Evolutionary conservation across 2,113 vertebrate species (phyloP), one percentile per base, ranked within the genome.

Genomic region (Tupaia tana): DNA sequence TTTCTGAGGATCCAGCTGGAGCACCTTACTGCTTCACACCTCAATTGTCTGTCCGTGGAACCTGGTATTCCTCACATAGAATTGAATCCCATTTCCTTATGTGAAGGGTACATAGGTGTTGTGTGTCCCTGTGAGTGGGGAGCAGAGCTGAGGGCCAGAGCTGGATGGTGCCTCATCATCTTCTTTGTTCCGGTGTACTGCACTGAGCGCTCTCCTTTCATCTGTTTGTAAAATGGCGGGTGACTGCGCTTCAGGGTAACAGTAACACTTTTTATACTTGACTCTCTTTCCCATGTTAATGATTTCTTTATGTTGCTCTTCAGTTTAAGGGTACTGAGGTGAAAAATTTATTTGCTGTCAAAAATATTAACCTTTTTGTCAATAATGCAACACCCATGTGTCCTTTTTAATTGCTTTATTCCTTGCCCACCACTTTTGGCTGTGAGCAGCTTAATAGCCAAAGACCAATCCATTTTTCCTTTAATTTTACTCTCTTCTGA

Each of bases 311-410:
- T 85, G 67, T 94, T 96, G 43, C 19, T 89, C 69, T 91, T 93
- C 59, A 85, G 4, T 74, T 93, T 82, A 90, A 90, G 58, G 86
- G 20, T 87, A 90, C 34, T 87, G 43, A 91, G 27, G 63, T 92
- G 4, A 86, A 95, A 85, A 61, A 6, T 71, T 89, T 87, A 67
- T 89, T 95, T 95, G 77, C 79, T 94, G 63, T 96, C 70, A 91
- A 29, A 95, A 96, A 91, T 90, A 90, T 10, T 96, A 91, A 93
- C 56, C 54, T 85, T 96, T 97, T 89, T 93, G 89, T 91, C 80
- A 97, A 19, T 94, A 89, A 64, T 58, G 69, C 54, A 95, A 31
- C 22, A 85, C 20, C 54, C 22, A 27, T 27, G 0, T 96, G 29
- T 78, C 70, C 69, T 92, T 97, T 96, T 79, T 96, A 84, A 81